Evolutionary conservation across 2,888 invertebrate genomes (phyloP), one percentile per base, ranked within the genome.

Genomic region (Mactromeris polynyma): DNA sequence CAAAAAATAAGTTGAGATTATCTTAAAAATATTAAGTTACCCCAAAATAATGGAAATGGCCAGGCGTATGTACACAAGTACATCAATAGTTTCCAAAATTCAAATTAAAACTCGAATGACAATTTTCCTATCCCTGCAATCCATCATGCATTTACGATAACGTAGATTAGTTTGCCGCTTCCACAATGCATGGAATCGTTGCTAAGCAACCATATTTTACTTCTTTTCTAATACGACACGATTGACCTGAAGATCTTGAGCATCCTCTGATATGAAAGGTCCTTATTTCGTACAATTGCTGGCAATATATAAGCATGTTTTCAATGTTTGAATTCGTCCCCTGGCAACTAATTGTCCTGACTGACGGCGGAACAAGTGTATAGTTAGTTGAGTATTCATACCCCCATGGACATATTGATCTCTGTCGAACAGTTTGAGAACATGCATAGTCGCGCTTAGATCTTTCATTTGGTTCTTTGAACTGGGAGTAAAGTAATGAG

Each of bases 121-220:
- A n/a, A n/a, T n/a, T n/a, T n/a, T n/a, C n/a, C n/a, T n/a, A n/a
- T n/a, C n/a, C n/a, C n/a, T n/a, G n/a, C n/a, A n/a, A n/a, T 40
- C 40, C 40, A 40, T 40, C 40, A 40, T 40, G 40, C 40, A 40
- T 17, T 9, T 9, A 17, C 17, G 46, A 17, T 17, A 17, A 46
- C 17, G 26, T 64, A 1, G n/a, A 9, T 64, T 11, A 64, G 26
- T 26, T 64, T 26, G n/a, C 26, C 26, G 73, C 73, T 33, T 73
- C 73, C 36, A 73, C 17, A 1, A 36, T 19, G 17, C 73, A 73
- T 11, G 73, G 73, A 73, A 73, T 6, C 2, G 73, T 73, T 73
- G 73, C 73, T 73, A 73, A 33, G 73, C 73, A 73, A 73, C 73
- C 73, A 36, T 33, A 73, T 33, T 73, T 73, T 19, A 73, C 73